Evolutionary conservation across 2,113 vertebrate genomes (phyloP).

Genomic region (Passer montanus): DNA sequence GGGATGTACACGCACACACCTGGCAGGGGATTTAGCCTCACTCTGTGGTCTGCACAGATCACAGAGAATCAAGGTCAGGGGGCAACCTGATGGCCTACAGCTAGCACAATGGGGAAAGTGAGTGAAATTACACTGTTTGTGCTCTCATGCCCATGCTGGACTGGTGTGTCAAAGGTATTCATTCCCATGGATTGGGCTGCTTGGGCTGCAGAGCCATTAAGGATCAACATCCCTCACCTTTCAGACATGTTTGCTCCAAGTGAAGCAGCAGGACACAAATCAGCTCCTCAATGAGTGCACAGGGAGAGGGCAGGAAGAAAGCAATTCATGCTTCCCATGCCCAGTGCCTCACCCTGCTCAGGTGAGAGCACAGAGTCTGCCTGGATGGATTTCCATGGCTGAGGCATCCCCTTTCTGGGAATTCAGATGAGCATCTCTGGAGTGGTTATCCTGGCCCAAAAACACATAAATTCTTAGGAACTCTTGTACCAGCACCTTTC

Average conservation of each 20-base stretch:
- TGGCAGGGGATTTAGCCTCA: not conserved
- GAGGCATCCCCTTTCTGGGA: not conserved
- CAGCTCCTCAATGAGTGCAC: fast-evolving
- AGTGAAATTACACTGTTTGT: not conserved
- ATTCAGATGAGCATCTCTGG: not conserved
- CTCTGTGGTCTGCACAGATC: not conserved
- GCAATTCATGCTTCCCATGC: not conserved
- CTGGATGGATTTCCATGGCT: not conserved
- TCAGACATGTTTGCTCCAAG: not conserved
- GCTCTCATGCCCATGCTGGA: not conserved
- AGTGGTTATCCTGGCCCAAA: not conserved
- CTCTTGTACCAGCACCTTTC: not conserved
- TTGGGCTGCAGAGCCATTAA: not conserved
- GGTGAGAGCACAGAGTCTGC: not conserved
- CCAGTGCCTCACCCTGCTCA: not conserved
- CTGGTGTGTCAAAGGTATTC: fast-evolving
- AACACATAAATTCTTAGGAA: not conserved
- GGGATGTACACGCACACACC: not conserved
- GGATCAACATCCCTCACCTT: not conserved
- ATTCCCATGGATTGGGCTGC: not conserved
- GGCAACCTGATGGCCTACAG: not conserved
- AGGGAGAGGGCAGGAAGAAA: not conserved
- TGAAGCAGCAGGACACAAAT: not conserved
- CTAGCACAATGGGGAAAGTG: not conserved
- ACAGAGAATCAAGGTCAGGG: not conserved